Conservation (phyloP, 2,797 vertebrate genomes). For the Psittacula echo region DNA sequence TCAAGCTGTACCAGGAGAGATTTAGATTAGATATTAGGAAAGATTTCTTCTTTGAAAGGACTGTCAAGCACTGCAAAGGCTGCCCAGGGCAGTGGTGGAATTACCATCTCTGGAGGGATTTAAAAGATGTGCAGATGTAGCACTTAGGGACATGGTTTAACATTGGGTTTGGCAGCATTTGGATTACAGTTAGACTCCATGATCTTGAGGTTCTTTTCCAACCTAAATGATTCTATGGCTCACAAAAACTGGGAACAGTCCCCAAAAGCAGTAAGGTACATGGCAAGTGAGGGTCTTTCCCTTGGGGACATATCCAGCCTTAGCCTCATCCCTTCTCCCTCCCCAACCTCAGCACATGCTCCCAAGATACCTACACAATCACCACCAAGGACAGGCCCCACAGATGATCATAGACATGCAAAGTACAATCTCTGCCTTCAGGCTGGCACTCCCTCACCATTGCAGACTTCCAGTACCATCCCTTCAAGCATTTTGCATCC, state of each 20-base stretch:
- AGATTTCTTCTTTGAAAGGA: background rate
- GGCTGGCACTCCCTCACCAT: background rate
- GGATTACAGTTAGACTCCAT: background rate
- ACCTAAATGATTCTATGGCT: background rate
- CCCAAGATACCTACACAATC: background rate
- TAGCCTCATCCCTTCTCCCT: background rate
- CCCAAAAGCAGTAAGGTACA: background rate
- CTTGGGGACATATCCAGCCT: background rate
- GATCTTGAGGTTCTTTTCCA: background rate
- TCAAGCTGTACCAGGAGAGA: background rate
- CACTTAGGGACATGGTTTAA: background rate
- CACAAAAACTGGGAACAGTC: background rate
- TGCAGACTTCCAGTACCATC: background rate
- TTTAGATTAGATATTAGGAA: background rate
- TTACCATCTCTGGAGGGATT: background rate
- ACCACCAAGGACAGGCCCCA: background rate
- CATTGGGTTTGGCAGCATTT: background rate
- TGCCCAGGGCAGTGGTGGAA: background rate
- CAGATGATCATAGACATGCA: background rate
- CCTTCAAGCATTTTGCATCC: background rate
- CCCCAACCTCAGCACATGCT: background rate
- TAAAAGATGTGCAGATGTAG: background rate
- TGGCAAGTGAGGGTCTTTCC: accelerated
- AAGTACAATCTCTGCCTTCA: accelerated
- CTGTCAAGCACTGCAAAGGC: background rate